A percentile compares a stretch with the other conserved stretches of the same genome.
phyloP scores from a whole-genome alignment of 2,113 vertebrate genomes.

The Puma concolor region DNA sequence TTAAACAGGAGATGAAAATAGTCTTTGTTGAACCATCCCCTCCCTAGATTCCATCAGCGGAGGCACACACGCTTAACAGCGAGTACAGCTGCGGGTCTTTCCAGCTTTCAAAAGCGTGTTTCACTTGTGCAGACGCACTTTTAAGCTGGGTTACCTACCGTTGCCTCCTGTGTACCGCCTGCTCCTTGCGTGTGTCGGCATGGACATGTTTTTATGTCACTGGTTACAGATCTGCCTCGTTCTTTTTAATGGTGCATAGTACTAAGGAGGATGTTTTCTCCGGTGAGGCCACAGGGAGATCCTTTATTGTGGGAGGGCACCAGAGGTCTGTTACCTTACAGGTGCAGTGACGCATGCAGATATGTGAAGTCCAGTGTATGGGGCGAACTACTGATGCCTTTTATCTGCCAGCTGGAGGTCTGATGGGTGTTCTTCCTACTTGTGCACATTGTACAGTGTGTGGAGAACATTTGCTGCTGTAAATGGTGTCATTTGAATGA shows the following conservation, averaged over 20 bases:
- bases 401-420: background rate
- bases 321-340: fast-evolving
- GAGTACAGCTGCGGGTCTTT: background rate
- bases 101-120: fast-evolving
- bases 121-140: background rate
- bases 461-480: background rate
- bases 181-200: fast-evolving
- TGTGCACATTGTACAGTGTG: background rate
- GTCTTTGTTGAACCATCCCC: background rate
- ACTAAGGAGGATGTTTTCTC: background rate
- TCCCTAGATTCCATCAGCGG: background rate
- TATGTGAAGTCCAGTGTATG: fast-evolving
- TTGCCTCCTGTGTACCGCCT: fast-evolving
- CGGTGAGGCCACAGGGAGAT: no score
- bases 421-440: background rate
- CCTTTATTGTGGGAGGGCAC: background rate
- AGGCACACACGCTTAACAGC: background rate
- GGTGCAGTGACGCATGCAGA: fast-evolving
- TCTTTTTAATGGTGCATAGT: background rate
- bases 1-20: background rate
- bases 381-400: background rate
- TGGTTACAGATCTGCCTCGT: fast-evolving
- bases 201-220: fast-evolving
- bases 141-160: background rate
- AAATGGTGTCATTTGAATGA: background rate